Evolutionary conservation across 2,113 vertebrate genomes (phyloP).

Genomic region (Glaucidium brasilianum): DNA sequence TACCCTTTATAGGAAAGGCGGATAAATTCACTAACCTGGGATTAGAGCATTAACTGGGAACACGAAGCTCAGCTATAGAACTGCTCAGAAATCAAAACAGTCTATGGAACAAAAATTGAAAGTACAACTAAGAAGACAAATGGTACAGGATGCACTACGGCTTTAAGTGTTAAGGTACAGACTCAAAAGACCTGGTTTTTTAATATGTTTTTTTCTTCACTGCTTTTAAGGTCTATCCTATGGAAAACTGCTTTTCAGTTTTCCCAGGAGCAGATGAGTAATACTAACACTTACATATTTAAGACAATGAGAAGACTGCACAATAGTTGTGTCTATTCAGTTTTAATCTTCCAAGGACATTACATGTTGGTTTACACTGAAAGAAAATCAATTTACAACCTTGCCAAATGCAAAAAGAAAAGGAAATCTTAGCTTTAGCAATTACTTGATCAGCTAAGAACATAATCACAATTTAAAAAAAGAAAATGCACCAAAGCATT

Average conservation of each 20-base stretch:
- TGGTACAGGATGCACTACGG: neutral
- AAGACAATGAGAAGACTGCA: neutral
- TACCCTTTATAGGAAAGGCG: neutral
- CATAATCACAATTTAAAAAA: neutral
- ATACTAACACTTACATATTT: neutral
- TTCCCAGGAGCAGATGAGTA: neutral
- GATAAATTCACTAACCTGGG: neutral
- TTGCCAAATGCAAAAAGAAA: neutral
- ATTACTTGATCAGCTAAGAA: neutral
- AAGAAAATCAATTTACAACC: neutral
- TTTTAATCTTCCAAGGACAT: neutral
- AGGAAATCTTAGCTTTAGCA: neutral
- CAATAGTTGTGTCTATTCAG: neutral
- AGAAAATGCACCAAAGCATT: neutral
- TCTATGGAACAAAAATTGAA: neutral
- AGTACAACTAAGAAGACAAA: neutral
- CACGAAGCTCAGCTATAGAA: neutral
- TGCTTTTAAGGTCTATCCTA: neutral
- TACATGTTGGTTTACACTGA: neutral
- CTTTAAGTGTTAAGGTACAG: neutral
- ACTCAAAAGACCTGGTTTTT: accelerated
- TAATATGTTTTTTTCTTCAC: neutral
- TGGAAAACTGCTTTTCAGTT: neutral
- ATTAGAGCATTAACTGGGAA: neutral
- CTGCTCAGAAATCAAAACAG: neutral